A percentile compares a stretch with the other conserved stretches of the same genome.
Conservation (phyloP, 1,140 invertebrate genomes). For the Drosophila bocki region DNA sequence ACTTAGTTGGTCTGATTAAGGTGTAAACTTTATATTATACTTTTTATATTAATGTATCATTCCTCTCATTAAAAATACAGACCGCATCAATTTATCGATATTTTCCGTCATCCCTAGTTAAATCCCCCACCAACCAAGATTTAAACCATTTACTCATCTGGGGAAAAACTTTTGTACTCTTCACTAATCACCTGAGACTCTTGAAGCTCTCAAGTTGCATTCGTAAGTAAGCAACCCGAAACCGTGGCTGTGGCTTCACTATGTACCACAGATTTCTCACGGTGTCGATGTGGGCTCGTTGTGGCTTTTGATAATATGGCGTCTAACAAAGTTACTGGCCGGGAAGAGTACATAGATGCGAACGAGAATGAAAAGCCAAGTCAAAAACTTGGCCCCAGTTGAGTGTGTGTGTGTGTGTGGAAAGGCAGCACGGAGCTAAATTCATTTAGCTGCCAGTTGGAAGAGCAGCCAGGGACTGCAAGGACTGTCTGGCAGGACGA, state of each 20-base stretch:
- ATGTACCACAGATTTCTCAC: background rate
- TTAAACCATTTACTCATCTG: background rate
- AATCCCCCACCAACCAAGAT: no score
- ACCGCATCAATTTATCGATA: no score
- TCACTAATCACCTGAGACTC: background rate
- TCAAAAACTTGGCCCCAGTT: conserved; percentile 51
- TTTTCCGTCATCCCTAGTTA: background rate
- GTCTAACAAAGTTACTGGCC: conserved; percentile 59
- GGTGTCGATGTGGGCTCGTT: conserved; percentile 36
- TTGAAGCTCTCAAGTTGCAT: background rate
- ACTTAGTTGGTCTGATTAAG: background rate
- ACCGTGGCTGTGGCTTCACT: background rate
- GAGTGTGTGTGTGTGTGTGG: background rate
- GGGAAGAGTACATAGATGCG: conserved; percentile 38
- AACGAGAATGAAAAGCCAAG: conserved; percentile 54
- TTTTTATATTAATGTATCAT: no score
- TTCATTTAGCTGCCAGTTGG: conserved; percentile 54
- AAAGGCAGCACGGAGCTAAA: conserved; percentile 34
- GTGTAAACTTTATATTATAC: background rate
- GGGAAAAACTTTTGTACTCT: background rate
- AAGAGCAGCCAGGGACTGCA: conserved; percentile 9
- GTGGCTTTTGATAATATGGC: conserved; percentile 50
- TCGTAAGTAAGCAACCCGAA: background rate
- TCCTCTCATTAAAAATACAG: background rate
- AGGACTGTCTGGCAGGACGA: conserved; percentile 1